Evolutionary conservation across 53 echinoderm and acorn worm species (phyloP).

Genomic region (Pentamera pediparva): DNA sequence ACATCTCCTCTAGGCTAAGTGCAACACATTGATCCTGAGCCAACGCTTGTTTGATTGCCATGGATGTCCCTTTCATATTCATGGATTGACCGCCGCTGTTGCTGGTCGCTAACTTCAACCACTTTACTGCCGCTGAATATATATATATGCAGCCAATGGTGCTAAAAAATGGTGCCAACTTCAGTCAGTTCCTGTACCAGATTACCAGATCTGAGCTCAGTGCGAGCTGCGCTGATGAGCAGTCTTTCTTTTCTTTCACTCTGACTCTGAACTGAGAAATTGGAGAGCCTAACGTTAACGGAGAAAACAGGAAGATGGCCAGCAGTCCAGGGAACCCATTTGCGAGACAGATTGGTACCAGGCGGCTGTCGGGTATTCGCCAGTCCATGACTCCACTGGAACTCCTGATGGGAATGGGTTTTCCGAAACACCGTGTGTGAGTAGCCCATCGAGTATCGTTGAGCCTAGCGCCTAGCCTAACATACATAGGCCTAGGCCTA

Average conservation of each 20-base stretch:
- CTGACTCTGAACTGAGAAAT: too few species aligned
- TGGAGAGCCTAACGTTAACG: too few species aligned
- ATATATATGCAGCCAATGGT: too few species aligned
- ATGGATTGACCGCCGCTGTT: too few species aligned
- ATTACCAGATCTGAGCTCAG: neutral
- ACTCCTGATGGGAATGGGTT: constrained; percentile 94
- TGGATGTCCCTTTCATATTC: too few species aligned
- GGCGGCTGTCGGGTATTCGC: constrained; percentile 49
- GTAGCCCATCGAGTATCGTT: constrained; percentile 15
- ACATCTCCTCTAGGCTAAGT: too few species aligned
- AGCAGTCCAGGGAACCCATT: constrained; percentile 34
- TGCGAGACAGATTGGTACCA: constrained; percentile 8
- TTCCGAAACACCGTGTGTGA: constrained; percentile 93
- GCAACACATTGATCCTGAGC: too few species aligned
- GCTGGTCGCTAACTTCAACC: too few species aligned
- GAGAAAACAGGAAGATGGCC: constrained; percentile 25
- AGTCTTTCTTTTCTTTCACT: neutral
- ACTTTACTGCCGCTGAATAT: too few species aligned
- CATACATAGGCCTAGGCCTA: neutral
- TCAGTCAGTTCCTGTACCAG: neutral
- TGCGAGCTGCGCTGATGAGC: neutral
- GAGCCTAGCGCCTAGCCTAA: neutral
- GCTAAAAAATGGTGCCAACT: too few species aligned
- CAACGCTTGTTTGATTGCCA: too few species aligned
- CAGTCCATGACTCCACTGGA: constrained; percentile 63